Evolutionary conservation across 2,113 vertebrate species (phyloP).

Genomic region (Patagioenas fasciata): DNA sequence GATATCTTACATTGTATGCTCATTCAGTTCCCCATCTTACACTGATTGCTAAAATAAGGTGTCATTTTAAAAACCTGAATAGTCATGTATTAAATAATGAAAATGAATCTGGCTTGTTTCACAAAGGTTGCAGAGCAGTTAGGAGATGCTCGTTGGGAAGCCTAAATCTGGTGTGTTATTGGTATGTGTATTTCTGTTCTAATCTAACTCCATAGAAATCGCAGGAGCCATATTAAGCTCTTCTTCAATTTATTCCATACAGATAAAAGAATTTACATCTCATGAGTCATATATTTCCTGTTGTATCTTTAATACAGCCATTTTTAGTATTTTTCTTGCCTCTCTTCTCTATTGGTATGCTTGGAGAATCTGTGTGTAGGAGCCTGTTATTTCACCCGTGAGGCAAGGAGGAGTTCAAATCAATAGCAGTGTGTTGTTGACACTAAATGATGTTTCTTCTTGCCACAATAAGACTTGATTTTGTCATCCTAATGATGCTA

Average conservation of each 20-base stretch:
- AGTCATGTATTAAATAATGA: not conserved
- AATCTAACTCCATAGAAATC: slow-evolving; percentile 65
- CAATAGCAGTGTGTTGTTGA: slow-evolving; percentile 58
- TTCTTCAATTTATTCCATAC: slow-evolving; percentile 49
- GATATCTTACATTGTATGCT: not conserved
- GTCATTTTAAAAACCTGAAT: not conserved
- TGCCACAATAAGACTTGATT: slow-evolving; percentile 66
- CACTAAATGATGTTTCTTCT: slow-evolving; percentile 52
- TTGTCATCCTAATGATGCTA: slow-evolving; percentile 59
- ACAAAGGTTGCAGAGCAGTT: not conserved
- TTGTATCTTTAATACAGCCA: slow-evolving; percentile 67
- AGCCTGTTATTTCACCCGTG: slow-evolving; percentile 61
- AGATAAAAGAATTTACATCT: slow-evolving; percentile 70
- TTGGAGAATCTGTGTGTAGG: slow-evolving; percentile 37
- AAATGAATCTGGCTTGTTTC: slow-evolving; percentile 5
- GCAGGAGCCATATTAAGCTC: slow-evolving; percentile 60
- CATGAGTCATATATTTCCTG: slow-evolving; percentile 66
- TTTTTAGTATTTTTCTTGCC: slow-evolving; percentile 66
- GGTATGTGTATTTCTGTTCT: slow-evolving; percentile 67
- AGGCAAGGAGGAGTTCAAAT: slow-evolving; percentile 62
- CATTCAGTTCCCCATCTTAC: not conserved
- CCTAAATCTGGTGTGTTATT: slow-evolving; percentile 56
- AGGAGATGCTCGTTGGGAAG: not conserved
- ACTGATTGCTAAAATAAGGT: slow-evolving; percentile 19
- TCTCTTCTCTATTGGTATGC: slow-evolving; percentile 47